phyloP scores from a whole-genome alignment of 2,888 invertebrate species.

The Tholera decimalis region DNA sequence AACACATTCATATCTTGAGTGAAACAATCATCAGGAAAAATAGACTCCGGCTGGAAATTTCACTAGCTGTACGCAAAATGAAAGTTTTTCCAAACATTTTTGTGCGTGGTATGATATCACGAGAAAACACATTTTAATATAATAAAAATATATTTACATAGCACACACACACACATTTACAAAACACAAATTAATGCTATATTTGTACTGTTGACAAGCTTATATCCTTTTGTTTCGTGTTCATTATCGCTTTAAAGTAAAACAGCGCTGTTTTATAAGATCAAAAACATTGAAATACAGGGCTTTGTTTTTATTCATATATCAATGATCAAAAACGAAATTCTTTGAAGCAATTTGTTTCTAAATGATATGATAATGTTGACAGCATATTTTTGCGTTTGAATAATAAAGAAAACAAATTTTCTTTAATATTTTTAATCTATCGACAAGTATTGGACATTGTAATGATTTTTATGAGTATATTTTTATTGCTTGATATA shows the following conservation, averaged over 20 bases:
- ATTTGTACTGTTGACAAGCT: slow-evolving; percentile 9
- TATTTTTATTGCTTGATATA: not conserved
- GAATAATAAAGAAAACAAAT: slow-evolving; percentile 2
- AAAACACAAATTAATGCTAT: not conserved
- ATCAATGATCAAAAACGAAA: slow-evolving; percentile 28
- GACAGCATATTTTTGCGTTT: slow-evolving; percentile 32
- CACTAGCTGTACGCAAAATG: too few relatives aligned
- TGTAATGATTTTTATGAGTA: not conserved
- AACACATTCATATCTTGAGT: too few relatives aligned
- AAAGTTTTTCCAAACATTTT: too few relatives aligned
- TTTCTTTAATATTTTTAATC: not conserved
- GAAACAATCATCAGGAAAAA: too few relatives aligned
- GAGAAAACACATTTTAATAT: too few relatives aligned
- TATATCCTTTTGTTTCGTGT: slow-evolving; percentile 30
- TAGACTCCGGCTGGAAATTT: too few relatives aligned
- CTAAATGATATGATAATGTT: slow-evolving; percentile 6
- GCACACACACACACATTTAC: not conserved
- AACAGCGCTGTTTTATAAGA: slow-evolving; percentile 24
- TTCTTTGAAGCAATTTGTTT: slow-evolving; percentile 24
- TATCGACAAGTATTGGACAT: not conserved
- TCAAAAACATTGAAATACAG: too few relatives aligned
- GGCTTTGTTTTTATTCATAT: too few relatives aligned
- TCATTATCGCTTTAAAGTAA: slow-evolving; percentile 23
- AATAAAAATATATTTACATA: not conserved
- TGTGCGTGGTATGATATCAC: too few relatives aligned